A percentile compares a stretch with the other conserved stretches of the same genome.
phyloP scores from a whole-genome alignment of 2,797 vertebrate genomes.

The Pseudochromis fuscus region DNA sequence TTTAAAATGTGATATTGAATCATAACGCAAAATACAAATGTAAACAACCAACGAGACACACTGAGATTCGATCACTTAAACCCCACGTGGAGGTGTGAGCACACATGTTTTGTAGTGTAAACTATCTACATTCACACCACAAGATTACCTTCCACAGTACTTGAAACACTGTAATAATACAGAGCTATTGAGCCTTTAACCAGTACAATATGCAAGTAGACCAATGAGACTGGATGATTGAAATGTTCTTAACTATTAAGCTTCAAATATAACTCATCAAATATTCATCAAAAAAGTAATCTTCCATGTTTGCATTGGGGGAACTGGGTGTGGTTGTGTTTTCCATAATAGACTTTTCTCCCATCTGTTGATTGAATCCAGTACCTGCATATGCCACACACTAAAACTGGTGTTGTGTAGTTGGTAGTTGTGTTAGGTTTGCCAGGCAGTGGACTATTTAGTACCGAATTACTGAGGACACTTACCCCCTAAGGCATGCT shows the following conservation, averaged over 20 bases:
- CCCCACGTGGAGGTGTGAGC: too few species aligned
- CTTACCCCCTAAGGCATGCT: slow-evolving; percentile 98
- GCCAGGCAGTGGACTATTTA: slow-evolving; percentile 31
- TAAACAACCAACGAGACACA: too few species aligned
- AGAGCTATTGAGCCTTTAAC: neutral
- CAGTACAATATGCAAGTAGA: neutral
- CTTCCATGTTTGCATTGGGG: slow-evolving; percentile 1
- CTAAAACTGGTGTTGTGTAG: slow-evolving; percentile 9
- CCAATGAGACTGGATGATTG: neutral
- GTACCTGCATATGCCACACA: too few species aligned
- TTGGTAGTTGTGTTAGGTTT: slow-evolving; percentile 32
- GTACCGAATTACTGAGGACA: slow-evolving; percentile 37
- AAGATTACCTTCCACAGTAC: too few species aligned
- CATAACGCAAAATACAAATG: too few species aligned
- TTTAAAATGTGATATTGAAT: too few species aligned
- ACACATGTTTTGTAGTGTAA: too few species aligned
- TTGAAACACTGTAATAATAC: neutral
- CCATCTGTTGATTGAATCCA: slow-evolving; percentile 7
- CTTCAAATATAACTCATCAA: slow-evolving; percentile 19
- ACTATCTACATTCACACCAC: too few species aligned
- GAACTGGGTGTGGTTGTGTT: neutral
- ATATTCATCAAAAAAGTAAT: slow-evolving; percentile 23
- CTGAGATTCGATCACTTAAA: too few species aligned
- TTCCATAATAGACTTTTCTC: neutral
- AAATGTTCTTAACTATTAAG: slow-evolving; percentile 32